A percentile compares a stretch with the other conserved stretches of the same genome.
phyloP scores from a whole-genome alignment of 1,140 invertebrate species.

The Drosophila serrata region DNA sequence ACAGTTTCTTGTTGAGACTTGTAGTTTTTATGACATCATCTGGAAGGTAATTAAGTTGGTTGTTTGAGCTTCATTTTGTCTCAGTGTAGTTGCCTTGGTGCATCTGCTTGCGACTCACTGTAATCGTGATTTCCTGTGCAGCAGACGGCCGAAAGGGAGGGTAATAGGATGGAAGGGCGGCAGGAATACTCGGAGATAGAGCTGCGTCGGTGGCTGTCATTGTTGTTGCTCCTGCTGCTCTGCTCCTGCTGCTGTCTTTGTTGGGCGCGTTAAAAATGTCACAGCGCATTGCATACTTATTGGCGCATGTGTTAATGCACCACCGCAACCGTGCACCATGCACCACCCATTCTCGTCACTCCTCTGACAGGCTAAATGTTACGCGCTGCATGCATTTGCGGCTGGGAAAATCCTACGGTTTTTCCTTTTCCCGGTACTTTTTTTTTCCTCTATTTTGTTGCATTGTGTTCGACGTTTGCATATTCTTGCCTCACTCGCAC shows the following conservation, averaged over 20 bases:
- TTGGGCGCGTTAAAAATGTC: constrained; percentile 80
- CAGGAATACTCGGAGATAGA: constrained; percentile 2
- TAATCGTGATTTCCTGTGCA: constrained; percentile 80
- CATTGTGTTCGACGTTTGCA: constrained; percentile 68
- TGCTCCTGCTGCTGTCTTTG: constrained; percentile 61
- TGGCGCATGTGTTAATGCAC: constrained; percentile 81
- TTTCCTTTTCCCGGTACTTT: constrained; percentile 22
- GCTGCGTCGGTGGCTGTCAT: constrained; percentile 34
- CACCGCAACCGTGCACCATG: constrained; percentile 19
- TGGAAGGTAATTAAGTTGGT: too few relatives aligned
- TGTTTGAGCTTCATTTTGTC: background rate
- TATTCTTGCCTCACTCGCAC: constrained; percentile 38
- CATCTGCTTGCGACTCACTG: constrained; percentile 62
- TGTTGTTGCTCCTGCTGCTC: constrained; percentile 47
- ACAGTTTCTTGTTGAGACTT: background rate
- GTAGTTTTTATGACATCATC: too few relatives aligned
- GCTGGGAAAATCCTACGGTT: constrained; percentile 65
- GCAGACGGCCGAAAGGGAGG: constrained; percentile 32
- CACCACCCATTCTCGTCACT: background rate
- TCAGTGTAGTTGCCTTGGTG: constrained; percentile 1
- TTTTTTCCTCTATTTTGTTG: constrained; percentile 37
- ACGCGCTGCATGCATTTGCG: constrained; percentile 72
- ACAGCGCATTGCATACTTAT: constrained; percentile 83
- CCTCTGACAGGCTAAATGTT: constrained; percentile 69
- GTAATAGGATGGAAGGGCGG: background rate